Evolutionary conservation across 1,140 invertebrate genomes (phyloP).

Genomic region (Cecropterus lyciades): DNA sequence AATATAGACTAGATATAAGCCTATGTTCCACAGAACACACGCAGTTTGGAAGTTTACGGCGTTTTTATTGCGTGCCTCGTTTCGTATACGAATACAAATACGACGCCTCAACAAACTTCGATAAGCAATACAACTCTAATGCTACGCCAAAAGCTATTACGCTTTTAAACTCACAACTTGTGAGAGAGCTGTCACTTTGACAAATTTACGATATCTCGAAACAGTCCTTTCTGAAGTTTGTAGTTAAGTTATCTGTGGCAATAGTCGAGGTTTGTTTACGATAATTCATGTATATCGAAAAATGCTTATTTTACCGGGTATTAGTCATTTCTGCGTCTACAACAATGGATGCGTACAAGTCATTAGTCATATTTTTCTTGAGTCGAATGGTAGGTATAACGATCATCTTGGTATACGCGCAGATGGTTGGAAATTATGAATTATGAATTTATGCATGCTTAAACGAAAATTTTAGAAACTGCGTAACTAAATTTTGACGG

Average conservation of each 20-base stretch:
- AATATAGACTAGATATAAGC: background rate
- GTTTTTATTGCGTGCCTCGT: background rate
- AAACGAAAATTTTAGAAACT: too few species aligned
- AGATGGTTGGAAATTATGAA: too few species aligned
- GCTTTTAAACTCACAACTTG: constrained; percentile 23
- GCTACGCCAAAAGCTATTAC: constrained; percentile 16
- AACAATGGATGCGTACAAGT: too few species aligned
- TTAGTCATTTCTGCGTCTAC: too few species aligned
- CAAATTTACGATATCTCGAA: constrained; percentile 22
- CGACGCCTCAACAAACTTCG: constrained; percentile 6
- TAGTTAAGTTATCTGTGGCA: constrained; percentile 23
- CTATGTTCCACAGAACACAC: background rate
- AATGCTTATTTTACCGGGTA: too few species aligned
- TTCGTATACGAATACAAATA: background rate
- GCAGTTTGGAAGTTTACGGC: background rate
- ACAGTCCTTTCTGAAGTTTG: constrained; percentile 15
- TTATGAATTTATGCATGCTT: too few species aligned
- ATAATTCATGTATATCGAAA: background rate
- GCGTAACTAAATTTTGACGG: too few species aligned
- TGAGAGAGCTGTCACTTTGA: constrained; percentile 22
- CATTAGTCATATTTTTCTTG: too few species aligned
- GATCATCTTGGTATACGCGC: too few species aligned
- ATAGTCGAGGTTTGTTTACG: constrained; percentile 10
- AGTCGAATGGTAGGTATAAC: too few species aligned
- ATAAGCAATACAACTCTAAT: constrained; percentile 26